phyloP scores from a whole-genome alignment of 2,113 vertebrate species.

The Amblyopsis rosae region DNA sequence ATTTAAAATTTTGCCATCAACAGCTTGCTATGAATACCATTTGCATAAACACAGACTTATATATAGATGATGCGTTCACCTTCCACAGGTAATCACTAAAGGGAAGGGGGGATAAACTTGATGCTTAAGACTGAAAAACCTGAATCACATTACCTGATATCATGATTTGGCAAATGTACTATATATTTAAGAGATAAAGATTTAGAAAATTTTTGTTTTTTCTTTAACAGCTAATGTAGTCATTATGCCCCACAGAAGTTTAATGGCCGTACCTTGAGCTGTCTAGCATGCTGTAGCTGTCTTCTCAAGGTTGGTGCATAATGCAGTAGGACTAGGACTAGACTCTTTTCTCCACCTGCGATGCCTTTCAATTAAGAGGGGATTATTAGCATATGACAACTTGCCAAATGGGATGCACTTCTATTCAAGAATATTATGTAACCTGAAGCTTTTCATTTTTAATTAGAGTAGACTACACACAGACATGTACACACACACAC shows the following conservation, averaged over 20 bases:
- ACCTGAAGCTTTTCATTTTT: neutral
- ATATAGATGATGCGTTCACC: neutral
- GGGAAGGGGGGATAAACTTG: neutral
- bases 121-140: neutral
- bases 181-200: neutral
- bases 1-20: neutral
- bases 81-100: neutral
- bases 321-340: neutral
- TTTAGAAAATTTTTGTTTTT: neutral
- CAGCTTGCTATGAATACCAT: neutral
- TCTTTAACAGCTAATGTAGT: neutral
- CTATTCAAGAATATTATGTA: neutral
- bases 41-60: neutral
- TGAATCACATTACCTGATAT: neutral
- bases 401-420: constrained; percentile 8
- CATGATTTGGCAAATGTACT: neutral
- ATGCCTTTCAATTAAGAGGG: constrained; percentile 3
- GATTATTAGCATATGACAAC: constrained; percentile 2
- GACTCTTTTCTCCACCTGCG: neutral
- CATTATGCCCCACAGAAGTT: neutral
- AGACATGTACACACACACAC: neutral
- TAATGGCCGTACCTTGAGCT: neutral
- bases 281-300: neutral
- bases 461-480: neutral
- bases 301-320: neutral